phyloP scores from a whole-genome alignment of 2,797 vertebrate species.

The Pelodytes ibericus region DNA sequence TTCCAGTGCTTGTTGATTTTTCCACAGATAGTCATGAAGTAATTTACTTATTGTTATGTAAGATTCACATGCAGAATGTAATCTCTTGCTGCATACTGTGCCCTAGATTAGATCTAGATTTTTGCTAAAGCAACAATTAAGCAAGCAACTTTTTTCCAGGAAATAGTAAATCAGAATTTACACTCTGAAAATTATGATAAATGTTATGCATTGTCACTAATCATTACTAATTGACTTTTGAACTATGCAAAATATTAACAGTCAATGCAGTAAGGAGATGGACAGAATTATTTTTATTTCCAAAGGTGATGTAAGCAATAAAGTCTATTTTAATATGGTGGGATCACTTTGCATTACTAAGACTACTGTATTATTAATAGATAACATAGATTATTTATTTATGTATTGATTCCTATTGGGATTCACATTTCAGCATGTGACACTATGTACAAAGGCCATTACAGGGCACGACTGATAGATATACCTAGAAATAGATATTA shows the following conservation, averaged over 20 bases:
- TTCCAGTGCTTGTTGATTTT: conserved; percentile 54
- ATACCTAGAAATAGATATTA: too few species aligned
- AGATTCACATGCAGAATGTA: conserved; percentile 46
- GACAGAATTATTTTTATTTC: too few species aligned
- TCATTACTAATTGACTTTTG: too few species aligned
- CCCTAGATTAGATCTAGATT: conserved; percentile 36
- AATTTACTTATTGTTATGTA: conserved; percentile 54
- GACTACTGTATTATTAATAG: too few species aligned
- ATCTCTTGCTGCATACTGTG: conserved; percentile 50
- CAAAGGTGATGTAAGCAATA: too few species aligned
- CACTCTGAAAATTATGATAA: conserved; percentile 28
- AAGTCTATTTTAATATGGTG: too few species aligned
- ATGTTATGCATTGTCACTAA: background rate
- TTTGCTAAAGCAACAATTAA: conserved; percentile 38
- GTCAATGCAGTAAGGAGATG: background rate
- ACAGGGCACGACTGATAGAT: too few species aligned
- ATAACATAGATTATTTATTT: too few species aligned
- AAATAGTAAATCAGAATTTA: conserved; percentile 27
- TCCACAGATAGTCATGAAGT: conserved; percentile 52
- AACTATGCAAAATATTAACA: background rate
- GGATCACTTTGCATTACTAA: too few species aligned
- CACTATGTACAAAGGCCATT: too few species aligned
- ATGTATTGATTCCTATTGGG: too few species aligned
- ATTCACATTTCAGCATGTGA: too few species aligned
- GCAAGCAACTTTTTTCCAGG: conserved; percentile 20